phyloP scores from a whole-genome alignment of 2,888 invertebrate species.

The Apotomis betuletana region DNA sequence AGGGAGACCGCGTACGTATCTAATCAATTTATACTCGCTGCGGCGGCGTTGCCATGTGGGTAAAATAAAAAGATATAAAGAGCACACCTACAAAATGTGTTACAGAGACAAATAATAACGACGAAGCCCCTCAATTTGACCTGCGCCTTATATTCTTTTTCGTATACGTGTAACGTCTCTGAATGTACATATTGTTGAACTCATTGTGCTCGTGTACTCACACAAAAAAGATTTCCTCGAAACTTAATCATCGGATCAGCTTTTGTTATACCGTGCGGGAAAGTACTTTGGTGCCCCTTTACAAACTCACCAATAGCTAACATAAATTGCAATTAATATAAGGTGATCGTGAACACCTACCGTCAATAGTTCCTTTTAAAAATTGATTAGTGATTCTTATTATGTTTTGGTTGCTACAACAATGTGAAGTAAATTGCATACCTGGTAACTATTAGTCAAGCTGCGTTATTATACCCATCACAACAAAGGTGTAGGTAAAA shows the following conservation, averaged over 20 bases:
- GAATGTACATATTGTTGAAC: constrained; percentile 49
- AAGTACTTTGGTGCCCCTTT: constrained; percentile 51
- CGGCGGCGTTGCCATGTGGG: constrained; percentile 54
- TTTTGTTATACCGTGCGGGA: constrained; percentile 54
- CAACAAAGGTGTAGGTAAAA: no score
- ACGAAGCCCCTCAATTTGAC: constrained; percentile 67
- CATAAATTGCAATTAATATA: constrained; percentile 43
- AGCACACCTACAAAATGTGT: constrained; percentile 61
- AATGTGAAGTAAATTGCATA: neutral
- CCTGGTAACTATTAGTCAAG: neutral
- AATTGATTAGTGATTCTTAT: constrained; percentile 29
- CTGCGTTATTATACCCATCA: neutral
- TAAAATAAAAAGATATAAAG: constrained; percentile 63
- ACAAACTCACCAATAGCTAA: constrained; percentile 41
- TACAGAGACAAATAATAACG: constrained; percentile 70
- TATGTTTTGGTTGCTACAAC: constrained; percentile 1
- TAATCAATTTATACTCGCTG: constrained; percentile 62
- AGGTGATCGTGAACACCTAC: constrained; percentile 13
- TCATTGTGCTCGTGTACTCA: constrained; percentile 56
- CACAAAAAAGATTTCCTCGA: constrained; percentile 52
- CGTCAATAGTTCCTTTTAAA: constrained; percentile 29
- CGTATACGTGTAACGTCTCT: constrained; percentile 48
- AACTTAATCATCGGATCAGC: constrained; percentile 50
- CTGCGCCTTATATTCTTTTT: constrained; percentile 62
- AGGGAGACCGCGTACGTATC: constrained; percentile 49